These are phyloP conservation scores for Atrichornis clamosus DNA, from an alignment of 2,113 vertebrate genomes.

Conservation along the genomic window DNA sequence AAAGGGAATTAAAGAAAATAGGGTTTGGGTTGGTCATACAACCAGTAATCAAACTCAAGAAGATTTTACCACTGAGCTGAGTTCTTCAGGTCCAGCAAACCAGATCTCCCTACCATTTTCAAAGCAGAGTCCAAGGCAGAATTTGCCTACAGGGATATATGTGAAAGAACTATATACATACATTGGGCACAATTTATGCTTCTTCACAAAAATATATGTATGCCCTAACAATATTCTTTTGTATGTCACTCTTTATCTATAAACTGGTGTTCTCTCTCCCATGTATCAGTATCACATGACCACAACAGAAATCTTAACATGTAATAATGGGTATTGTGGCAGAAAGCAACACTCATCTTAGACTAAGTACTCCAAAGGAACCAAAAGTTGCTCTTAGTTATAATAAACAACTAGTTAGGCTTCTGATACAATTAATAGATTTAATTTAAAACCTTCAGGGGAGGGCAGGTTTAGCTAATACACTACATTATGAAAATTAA, in stretches of 20 bases:
- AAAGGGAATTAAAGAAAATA: not conserved
- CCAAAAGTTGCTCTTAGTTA: not conserved
- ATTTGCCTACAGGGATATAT: not conserved
- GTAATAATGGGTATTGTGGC: not conserved
- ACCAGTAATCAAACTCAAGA: not conserved
- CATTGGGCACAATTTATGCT: not conserved
- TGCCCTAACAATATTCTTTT: not conserved
- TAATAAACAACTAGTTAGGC: not conserved
- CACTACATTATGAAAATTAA: not conserved
- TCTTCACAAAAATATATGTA: not conserved
- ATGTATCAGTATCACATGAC: not conserved
- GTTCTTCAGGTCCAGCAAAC: not conserved
- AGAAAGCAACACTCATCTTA: not conserved
- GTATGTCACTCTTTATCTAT: not conserved
- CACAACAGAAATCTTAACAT: not conserved
- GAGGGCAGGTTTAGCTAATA: not conserved
- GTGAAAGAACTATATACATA: not conserved
- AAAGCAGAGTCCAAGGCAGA: not conserved
- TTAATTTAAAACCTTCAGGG: not conserved
- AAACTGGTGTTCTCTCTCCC: not conserved
- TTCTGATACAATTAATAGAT: not conserved
- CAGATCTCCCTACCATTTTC: not conserved
- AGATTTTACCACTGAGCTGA: not conserved
- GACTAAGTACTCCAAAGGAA: not conserved
- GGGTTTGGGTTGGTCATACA: accelerated